Base-by-base conservation (phyloP, 2,113 vertebrate species). In the Emydura subglobosa region DNA sequence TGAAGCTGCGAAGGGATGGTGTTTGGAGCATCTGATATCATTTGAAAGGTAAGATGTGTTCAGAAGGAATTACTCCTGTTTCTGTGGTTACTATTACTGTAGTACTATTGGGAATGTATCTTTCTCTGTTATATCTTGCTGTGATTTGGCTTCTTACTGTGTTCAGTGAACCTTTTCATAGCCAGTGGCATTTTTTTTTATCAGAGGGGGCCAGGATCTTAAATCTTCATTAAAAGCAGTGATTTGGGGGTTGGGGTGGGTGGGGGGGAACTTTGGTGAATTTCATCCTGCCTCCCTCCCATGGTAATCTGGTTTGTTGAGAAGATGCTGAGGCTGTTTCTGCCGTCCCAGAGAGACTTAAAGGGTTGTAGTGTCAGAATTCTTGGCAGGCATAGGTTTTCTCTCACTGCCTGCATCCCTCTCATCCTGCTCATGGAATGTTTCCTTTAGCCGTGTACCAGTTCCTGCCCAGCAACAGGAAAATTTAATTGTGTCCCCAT, bases 1-100 rank as follows among this genome's bases (percentile, higher is more conserved):
- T 25, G 17, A 51, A 0, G 0, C 22, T 25, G n/a, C 88, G 54
- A 74, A 14, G 12, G 39, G 1, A 1, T 8, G 11, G 1, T 2
- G 2, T 51, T 24, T 4, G 44, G 29, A 22, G 2, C 0, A 0
- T 49, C 78, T 21, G 39, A 13, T 4, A 54, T 86, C 44, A 31
- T 22, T 7, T 1, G 5, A 49, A 68, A 87, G 9, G 3, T 72
- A 74, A n/a, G 22, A 79, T 91, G 47, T 13, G 24, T 78, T 47
- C 74, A 14, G 25, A 39, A 14, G 74, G 74, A 11, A 78, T 78
- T 78, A 78, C 22, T 10, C 39, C 47, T 25, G 25, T 78, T 14
- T 78, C 74, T 78, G 39, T 78, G 24, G 25, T 14, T 47, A 76
- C 5, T 10, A 13, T 27, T 27, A 13, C 74, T 78, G 25, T 14